A percentile compares a stretch with the other conserved stretches of the same genome.
phyloP scores from a whole-genome alignment of 2,797 vertebrate genomes.

The Poecilia gillii region DNA sequence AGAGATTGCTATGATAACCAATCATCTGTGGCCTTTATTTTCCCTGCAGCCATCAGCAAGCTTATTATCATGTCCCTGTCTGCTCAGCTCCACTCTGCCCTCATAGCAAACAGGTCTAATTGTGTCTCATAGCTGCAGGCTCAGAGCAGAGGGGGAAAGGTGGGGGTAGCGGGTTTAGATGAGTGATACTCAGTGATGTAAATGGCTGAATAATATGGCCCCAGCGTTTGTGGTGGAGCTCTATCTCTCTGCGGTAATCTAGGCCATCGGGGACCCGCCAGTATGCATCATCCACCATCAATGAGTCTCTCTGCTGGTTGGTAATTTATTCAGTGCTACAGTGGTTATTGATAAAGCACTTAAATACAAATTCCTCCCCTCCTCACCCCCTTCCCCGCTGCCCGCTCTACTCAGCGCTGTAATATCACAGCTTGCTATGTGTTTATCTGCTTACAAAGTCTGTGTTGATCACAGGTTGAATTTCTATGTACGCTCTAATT shows the following conservation, averaged over 20 bases:
- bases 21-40: slow-evolving; percentile 64
- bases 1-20: slow-evolving; percentile 62
- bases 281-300: slow-evolving; percentile 75
- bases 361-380: slow-evolving; percentile 76
- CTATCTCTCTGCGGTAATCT: slow-evolving; percentile 80
- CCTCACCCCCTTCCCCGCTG: slow-evolving; percentile 48
- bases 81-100: slow-evolving; percentile 73
- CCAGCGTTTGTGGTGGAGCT: slow-evolving; percentile 71
- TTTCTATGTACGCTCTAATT: slow-evolving; percentile 31
- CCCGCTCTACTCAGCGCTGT: slow-evolving; percentile 75
- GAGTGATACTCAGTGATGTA: slow-evolving; percentile 81
- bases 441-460: slow-evolving; percentile 55
- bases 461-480: slow-evolving; percentile 38
- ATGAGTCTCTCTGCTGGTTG: slow-evolving; percentile 78
- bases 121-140: slow-evolving; percentile 75
- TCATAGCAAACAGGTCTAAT: slow-evolving; percentile 81
- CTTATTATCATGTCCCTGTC: slow-evolving; percentile 79
- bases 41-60: slow-evolving; percentile 71
- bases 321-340: slow-evolving; percentile 86
- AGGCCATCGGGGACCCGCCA: slow-evolving; percentile 77
- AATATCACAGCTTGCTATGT: slow-evolving; percentile 72
- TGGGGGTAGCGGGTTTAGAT: slow-evolving; percentile 57
- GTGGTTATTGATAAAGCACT: slow-evolving; percentile 89
- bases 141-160: slow-evolving; percentile 39
- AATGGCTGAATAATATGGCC: slow-evolving; percentile 84